Evolutionary conservation across 2,113 vertebrate genomes (phyloP).

Genomic region (Epinephelus moara): DNA sequence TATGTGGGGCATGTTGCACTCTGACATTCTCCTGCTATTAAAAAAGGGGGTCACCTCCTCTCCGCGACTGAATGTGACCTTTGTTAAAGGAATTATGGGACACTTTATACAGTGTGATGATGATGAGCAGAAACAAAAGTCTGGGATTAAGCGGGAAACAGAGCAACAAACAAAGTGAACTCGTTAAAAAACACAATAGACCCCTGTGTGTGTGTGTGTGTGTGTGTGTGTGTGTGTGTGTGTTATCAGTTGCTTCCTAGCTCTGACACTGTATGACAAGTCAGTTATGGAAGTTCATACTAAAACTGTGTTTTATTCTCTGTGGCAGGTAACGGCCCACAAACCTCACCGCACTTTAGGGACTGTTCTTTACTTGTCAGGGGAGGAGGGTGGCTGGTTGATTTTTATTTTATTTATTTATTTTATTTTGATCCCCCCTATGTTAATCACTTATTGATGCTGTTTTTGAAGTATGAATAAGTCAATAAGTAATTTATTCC

Average conservation of each 20-base stretch:
- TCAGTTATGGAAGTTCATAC: neutral
- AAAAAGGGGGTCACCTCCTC: conserved; percentile 77
- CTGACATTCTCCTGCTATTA: conserved; percentile 56
- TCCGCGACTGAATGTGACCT: conserved; percentile 77
- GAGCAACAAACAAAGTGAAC: conserved; percentile 63
- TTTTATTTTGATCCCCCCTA: no score
- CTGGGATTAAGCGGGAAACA: conserved; percentile 80
- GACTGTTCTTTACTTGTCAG: no score
- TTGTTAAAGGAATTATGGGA: conserved; percentile 79
- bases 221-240: conserved; percentile 7
- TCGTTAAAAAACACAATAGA: conserved; percentile 68
- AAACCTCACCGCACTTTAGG: no score
- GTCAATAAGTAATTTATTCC: no score
- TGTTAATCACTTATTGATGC: no score
- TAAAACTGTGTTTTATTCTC: neutral
- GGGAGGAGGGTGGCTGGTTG: no score
- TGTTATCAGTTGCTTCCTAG: conserved; percentile 3
- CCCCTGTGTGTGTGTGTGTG: conserved; percentile 38
- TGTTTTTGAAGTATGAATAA: no score
- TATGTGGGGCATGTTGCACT: conserved; percentile 63
- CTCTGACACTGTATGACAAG: conserved; percentile 10
- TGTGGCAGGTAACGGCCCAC: no score
- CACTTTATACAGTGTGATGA: conserved; percentile 62
- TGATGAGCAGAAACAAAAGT: conserved; percentile 80
- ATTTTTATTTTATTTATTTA: no score